Conservation (phyloP, 2,113 vertebrate species). For the Triplophysa siluroides region DNA sequence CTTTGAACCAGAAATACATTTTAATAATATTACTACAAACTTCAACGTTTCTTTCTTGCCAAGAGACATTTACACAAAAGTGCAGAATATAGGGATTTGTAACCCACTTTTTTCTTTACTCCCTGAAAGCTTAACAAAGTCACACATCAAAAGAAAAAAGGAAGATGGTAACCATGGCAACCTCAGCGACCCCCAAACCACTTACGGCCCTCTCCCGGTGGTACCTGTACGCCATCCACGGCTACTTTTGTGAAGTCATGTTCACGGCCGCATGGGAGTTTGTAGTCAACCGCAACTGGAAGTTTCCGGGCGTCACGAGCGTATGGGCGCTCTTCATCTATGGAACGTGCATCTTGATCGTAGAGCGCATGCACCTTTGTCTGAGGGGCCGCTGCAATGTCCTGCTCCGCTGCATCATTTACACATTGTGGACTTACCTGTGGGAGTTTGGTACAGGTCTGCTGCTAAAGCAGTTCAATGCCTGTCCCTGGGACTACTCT, state of each 20-base stretch:
- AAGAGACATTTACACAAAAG: no score
- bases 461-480: slow-evolving; percentile 91
- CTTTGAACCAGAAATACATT: no score
- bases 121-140: slow-evolving; percentile 41
- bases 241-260: slow-evolving; percentile 99
- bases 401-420: slow-evolving; percentile 90
- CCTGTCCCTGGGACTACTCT: slow-evolving; percentile 98
- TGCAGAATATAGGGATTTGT: background rate
- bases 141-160: slow-evolving; percentile 2
- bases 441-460: slow-evolving; percentile 97
- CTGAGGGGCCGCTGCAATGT: slow-evolving; percentile 85
- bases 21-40: background rate
- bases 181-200: slow-evolving; percentile 81
- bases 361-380: slow-evolving; percentile 93
- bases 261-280: slow-evolving; percentile 99
- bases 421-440: slow-evolving; percentile 94
- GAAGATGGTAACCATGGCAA: slow-evolving; percentile 60
- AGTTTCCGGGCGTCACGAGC: slow-evolving; percentile 95
- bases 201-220: slow-evolving; percentile 91
- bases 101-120: slow-evolving; percentile 12
- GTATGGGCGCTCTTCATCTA: slow-evolving; percentile 99
- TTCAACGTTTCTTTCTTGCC: no score
- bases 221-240: slow-evolving; percentile 98
- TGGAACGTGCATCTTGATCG: slow-evolving; percentile 95
- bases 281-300: slow-evolving; percentile 95